Evolutionary conservation across 2,113 vertebrate species (phyloP).

Genomic region (Alectura lathami): DNA sequence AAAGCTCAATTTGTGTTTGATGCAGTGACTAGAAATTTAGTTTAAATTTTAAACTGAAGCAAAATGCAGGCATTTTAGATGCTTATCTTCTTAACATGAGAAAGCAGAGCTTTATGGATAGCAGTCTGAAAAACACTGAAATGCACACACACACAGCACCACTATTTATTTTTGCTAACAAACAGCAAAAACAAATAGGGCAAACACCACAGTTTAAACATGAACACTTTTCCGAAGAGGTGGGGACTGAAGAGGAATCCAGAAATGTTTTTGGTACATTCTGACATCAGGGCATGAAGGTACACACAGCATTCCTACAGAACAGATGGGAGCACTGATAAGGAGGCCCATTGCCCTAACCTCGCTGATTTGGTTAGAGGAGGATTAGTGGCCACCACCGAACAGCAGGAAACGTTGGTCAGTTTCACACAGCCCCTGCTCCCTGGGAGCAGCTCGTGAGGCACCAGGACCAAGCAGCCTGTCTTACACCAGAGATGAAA

Average conservation of each 20-base stretch:
- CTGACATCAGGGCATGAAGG: slow-evolving; percentile 75
- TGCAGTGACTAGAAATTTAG: neutral
- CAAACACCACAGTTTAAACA: slow-evolving; percentile 60
- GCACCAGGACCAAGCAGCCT: neutral
- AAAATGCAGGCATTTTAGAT: slow-evolving; percentile 31
- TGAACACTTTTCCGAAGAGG: slow-evolving; percentile 45
- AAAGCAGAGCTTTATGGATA: slow-evolving; percentile 63
- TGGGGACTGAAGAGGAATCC: slow-evolving; percentile 46
- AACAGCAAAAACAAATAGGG: slow-evolving; percentile 70
- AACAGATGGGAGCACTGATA: slow-evolving; percentile 61
- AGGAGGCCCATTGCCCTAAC: slow-evolving; percentile 47
- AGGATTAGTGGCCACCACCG: slow-evolving; percentile 69
- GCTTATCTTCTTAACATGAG: slow-evolving; percentile 44
- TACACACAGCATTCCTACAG: slow-evolving; percentile 74
- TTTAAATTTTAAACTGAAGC: neutral
- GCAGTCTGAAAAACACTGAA: slow-evolving; percentile 36
- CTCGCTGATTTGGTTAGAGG: slow-evolving; percentile 64
- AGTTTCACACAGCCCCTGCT: slow-evolving; percentile 47
- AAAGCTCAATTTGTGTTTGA: slow-evolving; percentile 4
- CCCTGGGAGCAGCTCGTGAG: neutral
- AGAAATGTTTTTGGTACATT: slow-evolving; percentile 59
- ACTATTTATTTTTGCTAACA: slow-evolving; percentile 49
- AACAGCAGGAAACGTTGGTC: slow-evolving; percentile 72
- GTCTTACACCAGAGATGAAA: slow-evolving; percentile 56
- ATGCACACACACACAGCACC: neutral